phyloP scores from a whole-genome alignment of 2,888 invertebrate genomes.

The Acrobasis suavella region DNA sequence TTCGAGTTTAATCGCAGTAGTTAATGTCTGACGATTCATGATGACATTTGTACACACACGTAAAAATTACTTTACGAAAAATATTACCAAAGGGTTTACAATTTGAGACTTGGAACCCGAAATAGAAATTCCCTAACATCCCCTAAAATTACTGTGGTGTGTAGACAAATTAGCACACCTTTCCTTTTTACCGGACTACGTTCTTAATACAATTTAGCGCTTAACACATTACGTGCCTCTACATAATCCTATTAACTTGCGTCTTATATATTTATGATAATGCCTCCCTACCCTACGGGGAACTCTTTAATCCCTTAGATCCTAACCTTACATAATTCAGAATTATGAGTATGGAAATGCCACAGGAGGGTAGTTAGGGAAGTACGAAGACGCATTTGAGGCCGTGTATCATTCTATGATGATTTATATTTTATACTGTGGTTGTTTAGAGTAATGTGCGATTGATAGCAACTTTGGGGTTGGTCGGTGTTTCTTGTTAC shows the following conservation, averaged over 20 bases:
- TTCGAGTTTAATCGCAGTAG: too few species aligned
- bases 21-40: too few species aligned
- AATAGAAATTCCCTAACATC: neutral
- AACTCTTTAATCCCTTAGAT: slow-evolving; percentile 23
- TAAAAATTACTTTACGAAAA: too few species aligned
- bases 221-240: slow-evolving; percentile 20
- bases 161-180: neutral
- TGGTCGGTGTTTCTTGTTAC: neutral
- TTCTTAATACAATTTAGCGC: slow-evolving; percentile 17
- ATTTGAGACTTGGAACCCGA: too few species aligned
- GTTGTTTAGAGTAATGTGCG: slow-evolving; percentile 6
- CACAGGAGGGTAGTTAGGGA: slow-evolving; percentile 21
- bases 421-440: slow-evolving; percentile 12
- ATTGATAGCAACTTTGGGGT: neutral
- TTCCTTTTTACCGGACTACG: slow-evolving; percentile 1
- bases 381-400: slow-evolving; percentile 8
- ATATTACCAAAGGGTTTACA: too few species aligned
- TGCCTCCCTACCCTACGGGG: slow-evolving; percentile 19
- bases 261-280: slow-evolving; percentile 23
- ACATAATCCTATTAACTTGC: slow-evolving; percentile 23
- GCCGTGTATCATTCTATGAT: slow-evolving; percentile 11
- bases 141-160: neutral
- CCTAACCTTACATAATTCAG: slow-evolving; percentile 23
- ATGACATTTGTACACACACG: too few species aligned
- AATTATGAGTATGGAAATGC: slow-evolving; percentile 21